These are phyloP conservation scores for Potorous gilbertii DNA, from an alignment of 2,797 vertebrate species.

Conservation along the genomic window DNA sequence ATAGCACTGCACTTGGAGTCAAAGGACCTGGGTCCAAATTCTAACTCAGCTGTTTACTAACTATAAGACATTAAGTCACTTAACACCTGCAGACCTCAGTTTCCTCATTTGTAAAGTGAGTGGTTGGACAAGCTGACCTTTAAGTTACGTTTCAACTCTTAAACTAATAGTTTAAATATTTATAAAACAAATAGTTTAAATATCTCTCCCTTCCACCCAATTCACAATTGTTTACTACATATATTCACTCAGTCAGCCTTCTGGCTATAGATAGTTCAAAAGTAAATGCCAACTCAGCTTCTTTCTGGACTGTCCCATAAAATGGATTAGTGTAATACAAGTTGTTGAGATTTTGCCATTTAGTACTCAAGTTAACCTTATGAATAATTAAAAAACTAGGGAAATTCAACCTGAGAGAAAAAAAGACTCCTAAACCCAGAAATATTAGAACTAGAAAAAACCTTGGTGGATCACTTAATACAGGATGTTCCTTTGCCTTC, in stretches of 20 bases:
- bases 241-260: neutral
- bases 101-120: neutral
- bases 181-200: neutral
- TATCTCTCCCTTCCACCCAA: neutral
- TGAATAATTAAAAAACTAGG: constrained; percentile 48
- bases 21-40: neutral
- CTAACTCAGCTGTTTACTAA: neutral
- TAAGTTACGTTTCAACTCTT: neutral
- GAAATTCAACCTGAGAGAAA: neutral
- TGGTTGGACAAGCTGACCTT: neutral
- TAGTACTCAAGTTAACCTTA: neutral
- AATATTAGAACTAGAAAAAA: neutral
- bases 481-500: neutral
- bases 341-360: neutral
- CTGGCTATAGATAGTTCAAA: neutral
- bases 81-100: neutral
- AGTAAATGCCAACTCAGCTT: neutral
- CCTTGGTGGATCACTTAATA: neutral
- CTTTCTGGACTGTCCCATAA: neutral
- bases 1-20: neutral
- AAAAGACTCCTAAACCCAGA: neutral
- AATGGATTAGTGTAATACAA: neutral
- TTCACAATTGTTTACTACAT: neutral
- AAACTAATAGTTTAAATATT: neutral
- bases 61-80: neutral